Evolutionary conservation across 1,140 invertebrate genomes (phyloP).

Genomic region (Listronotus oregonensis): DNA sequence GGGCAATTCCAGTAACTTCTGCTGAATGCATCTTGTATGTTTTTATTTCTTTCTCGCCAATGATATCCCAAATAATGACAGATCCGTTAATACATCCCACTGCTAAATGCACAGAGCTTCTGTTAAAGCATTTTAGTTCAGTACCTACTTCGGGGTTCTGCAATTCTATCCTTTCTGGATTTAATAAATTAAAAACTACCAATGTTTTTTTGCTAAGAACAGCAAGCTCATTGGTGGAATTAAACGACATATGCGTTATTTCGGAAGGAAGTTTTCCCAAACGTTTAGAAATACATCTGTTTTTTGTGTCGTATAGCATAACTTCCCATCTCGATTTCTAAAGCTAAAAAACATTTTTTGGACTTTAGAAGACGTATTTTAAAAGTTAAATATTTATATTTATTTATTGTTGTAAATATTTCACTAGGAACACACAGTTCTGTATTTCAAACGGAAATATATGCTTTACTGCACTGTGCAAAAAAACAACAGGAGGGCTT

Average conservation of each 20-base stretch:
- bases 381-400: too few species aligned
- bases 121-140: constrained; percentile 11
- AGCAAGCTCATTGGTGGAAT: constrained; percentile 24
- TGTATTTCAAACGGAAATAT: too few species aligned
- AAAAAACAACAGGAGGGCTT: too few species aligned
- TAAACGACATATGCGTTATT: constrained; percentile 38
- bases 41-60: constrained; percentile 23
- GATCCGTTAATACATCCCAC: constrained; percentile 32
- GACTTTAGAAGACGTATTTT: too few species aligned
- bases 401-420: too few species aligned
- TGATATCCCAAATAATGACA: constrained; percentile 40
- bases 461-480: too few species aligned
- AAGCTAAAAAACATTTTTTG: constrained; percentile 23
- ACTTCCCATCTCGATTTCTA: constrained; percentile 37
- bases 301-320: constrained; percentile 45
- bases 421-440: too few species aligned
- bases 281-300: constrained; percentile 31
- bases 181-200: constrained; percentile 19
- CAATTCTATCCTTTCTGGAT: constrained; percentile 4
- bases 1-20: constrained; percentile 36
- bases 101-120: constrained; percentile 20
- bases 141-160: constrained; percentile 2
- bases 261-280: constrained; percentile 22
- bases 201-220: constrained; percentile 21
- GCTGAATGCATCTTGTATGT: constrained; percentile 33